Base-by-base conservation (phyloP, 2,797 vertebrate genomes). In the Chloroceryle amazona region DNA sequence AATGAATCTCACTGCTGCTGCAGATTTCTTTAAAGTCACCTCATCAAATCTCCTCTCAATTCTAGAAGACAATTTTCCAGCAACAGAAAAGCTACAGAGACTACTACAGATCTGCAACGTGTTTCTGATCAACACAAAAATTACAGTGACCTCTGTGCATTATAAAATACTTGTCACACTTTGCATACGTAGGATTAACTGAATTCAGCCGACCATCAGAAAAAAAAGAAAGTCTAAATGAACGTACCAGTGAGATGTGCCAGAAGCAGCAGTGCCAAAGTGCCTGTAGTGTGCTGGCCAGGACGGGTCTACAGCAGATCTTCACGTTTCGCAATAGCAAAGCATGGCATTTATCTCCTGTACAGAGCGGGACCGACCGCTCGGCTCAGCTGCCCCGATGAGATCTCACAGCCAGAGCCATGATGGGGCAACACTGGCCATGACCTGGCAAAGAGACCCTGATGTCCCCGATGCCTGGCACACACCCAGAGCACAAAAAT, bases 391-490 rank as follows among this genome's bases (percentile, higher is more conserved):
- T 25, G 58, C 75, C 63, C 72, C 67, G 13, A 37, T 0, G 9
- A 47, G 46, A 33, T 23, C 61, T 42, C 3, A 1, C 33, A 33
- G 39, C 52, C 63, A 26, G 51, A 46, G 60, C 51, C 39, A 33
- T 6, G 9, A 9, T 4, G n/a, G 28, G 28, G 31, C 1, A 0
- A 20, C 51, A 13, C 21, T 28, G 51, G 23, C 20, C 2, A 12
- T 10, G 10, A 46, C 25, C 22, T 22, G 42, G 37, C 51, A 33
- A 49, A 71, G 60, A 37, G 35, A 49, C 20, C 8, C 35, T 0
- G 1, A 11, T 15, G 47, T 20, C n/a, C 47, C 33, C 1, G 1
- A 22, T 22, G 28, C 54, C 41, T 4, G 37, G 72, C 22, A 61
- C 31, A 29, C n/a, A 17, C 13, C 14, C 26, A 31, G 33, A 42